Base-by-base conservation (phyloP, 2,888 invertebrate genomes). In the Serripes groenlandicus region DNA sequence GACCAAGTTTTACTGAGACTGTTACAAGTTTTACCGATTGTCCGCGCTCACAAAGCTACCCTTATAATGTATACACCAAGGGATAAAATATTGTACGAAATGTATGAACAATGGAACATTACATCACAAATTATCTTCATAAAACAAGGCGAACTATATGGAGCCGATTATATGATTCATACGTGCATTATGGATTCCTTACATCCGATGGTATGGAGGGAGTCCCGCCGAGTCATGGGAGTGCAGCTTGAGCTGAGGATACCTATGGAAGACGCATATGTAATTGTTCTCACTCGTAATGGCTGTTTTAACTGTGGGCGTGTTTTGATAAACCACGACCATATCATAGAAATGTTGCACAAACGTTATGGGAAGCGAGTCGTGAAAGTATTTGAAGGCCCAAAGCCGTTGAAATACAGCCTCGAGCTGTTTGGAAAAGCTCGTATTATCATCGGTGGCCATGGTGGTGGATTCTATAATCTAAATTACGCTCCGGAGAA, bases 401-500 rank as follows among this genome's bases (percentile, higher is more conserved):
- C 75, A 7, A 18, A 32, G 11, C 21, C 62, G 35, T 37, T 75
- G 37, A 34, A 49, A n/a, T 21, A 7, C 7, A 60, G 49, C n/a
- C 28, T 75, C 23, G 34, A 52, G 1, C 4, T 75, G 26, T 75
- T 75, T 28, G 68, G 56, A 0, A 37, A 26, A 32, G 66, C 75
- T 26, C 42, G 75, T 9, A 60, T 75, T 4, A 37, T 75, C 15
- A 49, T 75, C 11, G 75, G 75, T 11, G 28, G 23, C 1, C 74
- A 74, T 49, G 74, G 74, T 3, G 74, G 74, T 30, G 74, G 62
- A 42, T 64, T 74, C n/a, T 74, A 74, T 30, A 74, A 62, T 21
- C 28, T 74, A 35, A 74, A 35, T 11, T 74, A 60, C 37, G 54
- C 56, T 21, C 74, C 74, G 18, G 60, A 32, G n/a, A 64, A 42